Evolutionary conservation across 1,140 invertebrate genomes (phyloP).

Genomic region (Macrobrachium nipponense): DNA sequence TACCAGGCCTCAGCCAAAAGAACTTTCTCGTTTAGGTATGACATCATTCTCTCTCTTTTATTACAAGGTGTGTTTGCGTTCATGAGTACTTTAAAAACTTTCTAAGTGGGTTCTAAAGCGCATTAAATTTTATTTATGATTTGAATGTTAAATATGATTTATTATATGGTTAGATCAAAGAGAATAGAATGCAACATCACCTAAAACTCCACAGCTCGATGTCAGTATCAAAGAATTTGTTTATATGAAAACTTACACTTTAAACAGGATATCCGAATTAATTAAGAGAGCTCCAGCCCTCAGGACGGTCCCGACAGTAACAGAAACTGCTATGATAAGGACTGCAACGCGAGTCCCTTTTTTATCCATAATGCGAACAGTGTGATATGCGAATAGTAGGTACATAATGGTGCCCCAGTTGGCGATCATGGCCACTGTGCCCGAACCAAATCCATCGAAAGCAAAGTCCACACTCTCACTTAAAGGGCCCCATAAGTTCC

Average conservation of each 20-base stretch:
- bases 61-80: neutral
- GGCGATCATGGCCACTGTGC: constrained; percentile 42
- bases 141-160: too few species aligned
- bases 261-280: constrained; percentile 18
- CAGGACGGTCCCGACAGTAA: constrained; percentile 5
- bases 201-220: too few species aligned
- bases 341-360: constrained; percentile 11
- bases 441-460: constrained; percentile 34
- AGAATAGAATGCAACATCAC: too few species aligned
- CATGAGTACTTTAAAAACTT: too few species aligned
- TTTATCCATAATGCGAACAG: neutral
- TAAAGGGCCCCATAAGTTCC: constrained; percentile 44
- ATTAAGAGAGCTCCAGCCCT: constrained; percentile 2
- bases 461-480: constrained; percentile 34
- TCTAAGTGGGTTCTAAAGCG: too few species aligned
- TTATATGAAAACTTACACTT: neutral
- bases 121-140: too few species aligned
- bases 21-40: neutral
- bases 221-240: too few species aligned
- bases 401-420: constrained; percentile 44
- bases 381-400: neutral
- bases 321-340: neutral
- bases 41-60: neutral
- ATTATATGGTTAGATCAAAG: too few species aligned
- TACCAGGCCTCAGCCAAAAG: neutral